Conservation (phyloP, 2,888 invertebrate genomes). For the Patella ulyssiponensis region DNA sequence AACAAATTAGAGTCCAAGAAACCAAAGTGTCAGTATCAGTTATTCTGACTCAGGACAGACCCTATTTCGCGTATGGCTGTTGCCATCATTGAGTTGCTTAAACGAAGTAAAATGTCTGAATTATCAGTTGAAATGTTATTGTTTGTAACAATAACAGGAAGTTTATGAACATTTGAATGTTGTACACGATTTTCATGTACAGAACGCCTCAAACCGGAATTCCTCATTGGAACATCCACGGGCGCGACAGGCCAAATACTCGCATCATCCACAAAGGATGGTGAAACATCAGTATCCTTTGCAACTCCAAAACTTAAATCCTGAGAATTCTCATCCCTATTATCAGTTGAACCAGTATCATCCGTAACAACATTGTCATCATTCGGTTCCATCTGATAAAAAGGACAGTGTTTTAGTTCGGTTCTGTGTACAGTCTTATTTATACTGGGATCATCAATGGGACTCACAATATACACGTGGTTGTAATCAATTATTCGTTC, state of each 20-base stretch:
- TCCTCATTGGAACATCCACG: too few species aligned
- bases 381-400: too few species aligned
- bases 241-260: too few species aligned
- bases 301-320: too few species aligned
- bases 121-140: too few species aligned
- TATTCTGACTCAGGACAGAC: not conserved
- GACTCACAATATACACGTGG: constrained; percentile 21
- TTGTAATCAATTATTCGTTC: constrained; percentile 1
- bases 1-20: too few species aligned
- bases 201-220: not conserved
- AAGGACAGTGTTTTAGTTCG: not conserved
- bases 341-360: too few species aligned
- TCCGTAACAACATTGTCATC: too few species aligned
- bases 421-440: constrained; percentile 18
- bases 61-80: not conserved
- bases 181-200: not conserved
- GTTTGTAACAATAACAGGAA: not conserved
- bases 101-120: not conserved
- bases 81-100: not conserved
- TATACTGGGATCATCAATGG: constrained; percentile 9
- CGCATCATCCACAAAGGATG: too few species aligned
- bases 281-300: too few species aligned
- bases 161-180: not conserved
- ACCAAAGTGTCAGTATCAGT: too few species aligned
- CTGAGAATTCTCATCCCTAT: too few species aligned